phyloP scores from a whole-genome alignment of 2,797 vertebrate genomes.

The Triplophysa bombifrons region DNA sequence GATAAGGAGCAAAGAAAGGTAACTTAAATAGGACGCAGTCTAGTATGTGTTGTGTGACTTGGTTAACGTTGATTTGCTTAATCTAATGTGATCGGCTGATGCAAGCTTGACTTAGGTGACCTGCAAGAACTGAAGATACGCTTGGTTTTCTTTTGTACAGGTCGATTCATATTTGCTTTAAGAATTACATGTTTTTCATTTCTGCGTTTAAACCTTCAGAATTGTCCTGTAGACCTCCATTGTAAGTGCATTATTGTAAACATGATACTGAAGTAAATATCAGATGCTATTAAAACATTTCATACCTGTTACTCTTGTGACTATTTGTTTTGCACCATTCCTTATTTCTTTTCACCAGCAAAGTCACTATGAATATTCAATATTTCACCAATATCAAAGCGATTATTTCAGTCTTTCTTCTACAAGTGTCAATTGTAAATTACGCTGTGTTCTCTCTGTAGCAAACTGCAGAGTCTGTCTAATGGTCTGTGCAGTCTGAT shows the following conservation, averaged over 20 bases:
- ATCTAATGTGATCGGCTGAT: too few species aligned
- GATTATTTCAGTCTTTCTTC: not conserved
- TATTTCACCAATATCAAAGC: not conserved
- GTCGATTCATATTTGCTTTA: too few species aligned
- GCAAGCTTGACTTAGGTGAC: too few species aligned
- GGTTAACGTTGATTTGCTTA: too few species aligned
- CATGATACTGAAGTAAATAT: too few species aligned
- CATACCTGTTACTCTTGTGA: too few species aligned
- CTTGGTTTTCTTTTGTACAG: not conserved
- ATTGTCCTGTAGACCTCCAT: not conserved
- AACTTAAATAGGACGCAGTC: too few species aligned
- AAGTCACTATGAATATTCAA: not conserved
- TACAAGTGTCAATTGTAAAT: slow-evolving; percentile 5
- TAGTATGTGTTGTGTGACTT: too few species aligned
- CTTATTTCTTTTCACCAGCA: not conserved
- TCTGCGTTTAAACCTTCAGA: not conserved
- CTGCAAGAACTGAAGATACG: too few species aligned
- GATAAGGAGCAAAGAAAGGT: too few species aligned
- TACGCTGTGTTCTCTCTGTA: slow-evolving; percentile 9
- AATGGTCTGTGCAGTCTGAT: slow-evolving; percentile 38
- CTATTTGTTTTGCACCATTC: not conserved
- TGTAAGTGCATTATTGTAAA: not conserved
- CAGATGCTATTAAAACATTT: too few species aligned
- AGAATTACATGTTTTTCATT: not conserved
- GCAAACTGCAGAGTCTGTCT: slow-evolving; percentile 19